phyloP scores from a whole-genome alignment of 1,140 invertebrate genomes.

The Drepana arcuata region DNA sequence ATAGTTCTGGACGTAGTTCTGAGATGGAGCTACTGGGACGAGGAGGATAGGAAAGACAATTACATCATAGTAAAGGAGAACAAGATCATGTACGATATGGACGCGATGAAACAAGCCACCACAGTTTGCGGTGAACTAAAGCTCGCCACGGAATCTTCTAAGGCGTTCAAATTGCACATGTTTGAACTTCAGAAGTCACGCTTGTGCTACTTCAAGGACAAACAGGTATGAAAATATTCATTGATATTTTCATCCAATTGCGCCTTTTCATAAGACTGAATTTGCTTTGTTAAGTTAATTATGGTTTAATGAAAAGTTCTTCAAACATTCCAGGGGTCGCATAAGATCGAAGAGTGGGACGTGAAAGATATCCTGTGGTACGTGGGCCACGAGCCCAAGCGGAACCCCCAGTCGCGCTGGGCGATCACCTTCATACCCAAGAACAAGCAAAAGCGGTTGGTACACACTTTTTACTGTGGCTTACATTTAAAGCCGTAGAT shows the following conservation, averaged over 20 bases:
- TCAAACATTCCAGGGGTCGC: slow-evolving; percentile 75
- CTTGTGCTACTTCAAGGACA: slow-evolving; percentile 87
- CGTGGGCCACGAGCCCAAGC: slow-evolving; percentile 84
- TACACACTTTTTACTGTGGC: neutral
- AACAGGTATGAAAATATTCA: slow-evolving; percentile 71
- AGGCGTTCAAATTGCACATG: slow-evolving; percentile 81
- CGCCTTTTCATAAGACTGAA: no score
- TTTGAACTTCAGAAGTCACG: slow-evolving; percentile 86
- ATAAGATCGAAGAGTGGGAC: slow-evolving; percentile 79
- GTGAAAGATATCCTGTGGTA: slow-evolving; percentile 88
- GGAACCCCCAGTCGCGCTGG: slow-evolving; percentile 85
- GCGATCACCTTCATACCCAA: slow-evolving; percentile 83
- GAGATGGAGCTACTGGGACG: slow-evolving; percentile 89
- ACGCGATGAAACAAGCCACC: slow-evolving; percentile 70
- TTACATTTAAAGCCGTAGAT: neutral
- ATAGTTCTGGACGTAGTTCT: slow-evolving; percentile 79
- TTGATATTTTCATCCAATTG: no score
- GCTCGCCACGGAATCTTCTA: slow-evolving; percentile 83
- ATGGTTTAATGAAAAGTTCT: no score
- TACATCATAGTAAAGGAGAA: slow-evolving; percentile 79
- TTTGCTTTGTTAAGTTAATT: no score
- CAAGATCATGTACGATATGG: slow-evolving; percentile 56
- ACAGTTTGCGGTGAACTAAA: slow-evolving; percentile 77
- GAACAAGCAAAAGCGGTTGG: slow-evolving; percentile 77
- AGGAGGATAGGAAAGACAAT: slow-evolving; percentile 85